phyloP scores from a whole-genome alignment of 2,113 vertebrate species.

The Calonectris borealis region DNA sequence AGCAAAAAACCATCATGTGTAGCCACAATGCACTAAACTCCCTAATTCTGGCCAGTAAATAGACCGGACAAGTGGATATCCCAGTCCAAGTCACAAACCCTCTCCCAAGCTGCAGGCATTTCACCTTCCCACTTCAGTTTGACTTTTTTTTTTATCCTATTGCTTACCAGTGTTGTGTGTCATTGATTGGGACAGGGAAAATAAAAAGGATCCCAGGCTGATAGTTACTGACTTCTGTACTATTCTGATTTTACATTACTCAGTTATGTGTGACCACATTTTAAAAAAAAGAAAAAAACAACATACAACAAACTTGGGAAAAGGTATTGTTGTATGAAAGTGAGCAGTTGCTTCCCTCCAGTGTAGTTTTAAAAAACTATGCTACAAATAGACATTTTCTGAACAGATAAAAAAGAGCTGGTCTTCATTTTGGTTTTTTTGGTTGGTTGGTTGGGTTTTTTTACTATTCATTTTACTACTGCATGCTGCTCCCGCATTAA shows the following conservation, averaged over 20 bases:
- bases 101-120: background rate
- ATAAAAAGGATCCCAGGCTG: background rate
- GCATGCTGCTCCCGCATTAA: background rate
- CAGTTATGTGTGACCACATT: background rate
- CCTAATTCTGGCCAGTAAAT: fast-evolving
- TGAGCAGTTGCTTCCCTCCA: background rate
- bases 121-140: background rate
- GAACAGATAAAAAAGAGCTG: background rate
- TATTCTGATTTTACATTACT: background rate
- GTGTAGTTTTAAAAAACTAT: background rate
- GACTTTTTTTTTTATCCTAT: background rate
- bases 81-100: background rate
- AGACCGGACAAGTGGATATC: background rate
- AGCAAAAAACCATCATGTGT: background rate
- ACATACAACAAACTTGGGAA: background rate
- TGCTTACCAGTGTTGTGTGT: background rate
- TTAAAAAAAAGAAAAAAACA: background rate
- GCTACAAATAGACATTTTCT: background rate
- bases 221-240: background rate
- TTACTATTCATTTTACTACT: background rate
- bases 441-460: background rate
- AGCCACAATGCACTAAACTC: background rate
- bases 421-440: background rate
- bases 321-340: background rate
- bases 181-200: background rate